These are phyloP conservation scores for Poeciliopsis prolifica DNA, from an alignment of 2,113 vertebrate species.

Conservation along the genomic window DNA sequence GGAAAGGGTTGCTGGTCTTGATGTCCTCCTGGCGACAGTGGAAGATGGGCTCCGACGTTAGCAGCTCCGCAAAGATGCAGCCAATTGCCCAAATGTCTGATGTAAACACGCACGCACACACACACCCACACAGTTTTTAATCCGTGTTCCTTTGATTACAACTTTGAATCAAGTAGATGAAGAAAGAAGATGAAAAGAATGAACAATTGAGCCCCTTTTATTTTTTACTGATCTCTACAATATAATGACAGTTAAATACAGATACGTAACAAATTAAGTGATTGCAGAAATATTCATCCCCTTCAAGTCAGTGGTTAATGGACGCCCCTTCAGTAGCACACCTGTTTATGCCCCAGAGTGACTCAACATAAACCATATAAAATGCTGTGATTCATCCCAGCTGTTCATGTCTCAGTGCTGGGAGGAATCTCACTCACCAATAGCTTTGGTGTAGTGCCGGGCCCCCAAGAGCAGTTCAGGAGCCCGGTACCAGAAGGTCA, in stretches of 20 bases:
- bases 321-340: no score
- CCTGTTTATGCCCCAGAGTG: neutral
- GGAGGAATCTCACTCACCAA: constrained; percentile 83
- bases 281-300: no score
- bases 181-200: no score
- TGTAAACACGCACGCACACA: neutral
- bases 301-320: no score
- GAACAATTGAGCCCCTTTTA: no score
- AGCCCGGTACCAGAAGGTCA: constrained; percentile 99
- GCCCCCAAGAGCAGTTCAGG: constrained; percentile 96
- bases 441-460: constrained; percentile 98
- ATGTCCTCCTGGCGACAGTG: constrained; percentile 99
- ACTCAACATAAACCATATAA: neutral
- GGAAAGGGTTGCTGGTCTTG: constrained; percentile 99
- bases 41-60: constrained; percentile 98
- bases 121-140: neutral
- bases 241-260: no score
- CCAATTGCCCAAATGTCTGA: constrained; percentile 99
- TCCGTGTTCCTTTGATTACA: no score
- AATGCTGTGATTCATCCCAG: no score
- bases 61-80: constrained; percentile 97
- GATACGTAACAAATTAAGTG: no score
- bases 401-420: neutral
- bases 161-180: no score
- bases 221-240: no score